Evolutionary conservation across 2,797 vertebrate species (phyloP), one percentile per base, ranked within the genome.

Genomic region (Sarcoramphus papa): DNA sequence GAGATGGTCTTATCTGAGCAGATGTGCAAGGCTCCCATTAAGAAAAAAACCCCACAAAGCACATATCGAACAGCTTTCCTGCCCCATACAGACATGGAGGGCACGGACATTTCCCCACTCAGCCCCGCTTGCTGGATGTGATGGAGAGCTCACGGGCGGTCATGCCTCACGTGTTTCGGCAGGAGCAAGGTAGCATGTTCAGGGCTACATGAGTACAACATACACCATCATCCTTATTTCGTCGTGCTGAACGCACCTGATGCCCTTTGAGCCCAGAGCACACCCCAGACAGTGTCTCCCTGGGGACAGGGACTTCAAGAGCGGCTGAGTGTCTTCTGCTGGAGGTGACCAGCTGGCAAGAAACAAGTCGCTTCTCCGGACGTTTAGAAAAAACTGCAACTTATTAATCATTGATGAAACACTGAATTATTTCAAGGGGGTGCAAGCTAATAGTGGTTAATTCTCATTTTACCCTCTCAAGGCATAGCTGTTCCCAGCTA

Each of bases 381-480:
- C 85, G 33, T 25, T 54, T 14, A 56, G 18, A 23, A 45, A 72
- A 86, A 16, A 25, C 35, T 33, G 31, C 69, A 20, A 20, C 3
- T 33, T 77, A 63, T 50, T 77, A 75, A 47, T 57, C 21, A 4
- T 14, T 25, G 76, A 18, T 22, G 37, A 68, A 93, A 77, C 64
- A 27, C 56, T 21, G 1, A n/a, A 31, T 28, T 18, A 76, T 89
- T 93, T 50, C 74, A 31, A 79, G 35, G 23, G 15, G 45, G 64
- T 51, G 60, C 64, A 23, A 85, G 72, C 64, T 79, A 43, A 76
- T 7, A 30, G 80, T 54, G 53, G 56, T 83, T 95, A 83, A 92
- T 91, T 80, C 78, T 94, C 62, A 14, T 80, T 92, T 80, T 47
- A 40, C 80, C 73, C 78, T 94, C 84, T 77, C 45, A 43, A 93